Evolutionary conservation across 2,113 vertebrate species (phyloP).

Genomic region (Nothoprocta pentlandii): DNA sequence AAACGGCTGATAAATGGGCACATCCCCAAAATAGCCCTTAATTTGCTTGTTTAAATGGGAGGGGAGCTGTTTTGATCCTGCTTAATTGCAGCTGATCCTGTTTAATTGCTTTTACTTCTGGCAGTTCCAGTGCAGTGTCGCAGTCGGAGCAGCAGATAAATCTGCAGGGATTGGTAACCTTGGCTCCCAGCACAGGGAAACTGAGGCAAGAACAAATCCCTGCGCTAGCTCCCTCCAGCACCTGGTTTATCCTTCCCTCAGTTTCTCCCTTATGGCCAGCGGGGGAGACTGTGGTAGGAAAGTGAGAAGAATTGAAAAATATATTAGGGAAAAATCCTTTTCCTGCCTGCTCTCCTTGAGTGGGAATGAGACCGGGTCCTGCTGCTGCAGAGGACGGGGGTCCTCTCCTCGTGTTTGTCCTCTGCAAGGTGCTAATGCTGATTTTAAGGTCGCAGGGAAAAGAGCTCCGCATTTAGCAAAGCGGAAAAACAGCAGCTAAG

Average conservation of each 20-base stretch:
- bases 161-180: background rate
- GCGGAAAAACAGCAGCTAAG: slow-evolving; percentile 39
- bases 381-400: background rate
- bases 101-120: slow-evolving; percentile 18
- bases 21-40: background rate
- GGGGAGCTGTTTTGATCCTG: slow-evolving; percentile 47
- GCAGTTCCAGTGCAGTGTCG: background rate
- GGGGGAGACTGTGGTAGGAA: accelerated
- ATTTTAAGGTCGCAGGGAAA: background rate
- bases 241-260: background rate
- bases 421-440: slow-evolving; percentile 7
- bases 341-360: background rate
- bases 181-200: background rate
- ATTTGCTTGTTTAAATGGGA: slow-evolving; percentile 61
- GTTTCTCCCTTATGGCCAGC: background rate
- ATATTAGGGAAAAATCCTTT: accelerated
- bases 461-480: background rate
- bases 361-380: background rate
- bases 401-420: background rate
- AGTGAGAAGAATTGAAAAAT: background rate
- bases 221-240: background rate
- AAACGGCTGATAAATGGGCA: slow-evolving; percentile 58
- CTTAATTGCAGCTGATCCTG: slow-evolving; percentile 39
- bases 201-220: background rate
- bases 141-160: background rate